Evolutionary conservation across 2,113 vertebrate genomes (phyloP), one percentile per base, ranked within the genome.

Genomic region (Nyctereutes procyonoides): DNA sequence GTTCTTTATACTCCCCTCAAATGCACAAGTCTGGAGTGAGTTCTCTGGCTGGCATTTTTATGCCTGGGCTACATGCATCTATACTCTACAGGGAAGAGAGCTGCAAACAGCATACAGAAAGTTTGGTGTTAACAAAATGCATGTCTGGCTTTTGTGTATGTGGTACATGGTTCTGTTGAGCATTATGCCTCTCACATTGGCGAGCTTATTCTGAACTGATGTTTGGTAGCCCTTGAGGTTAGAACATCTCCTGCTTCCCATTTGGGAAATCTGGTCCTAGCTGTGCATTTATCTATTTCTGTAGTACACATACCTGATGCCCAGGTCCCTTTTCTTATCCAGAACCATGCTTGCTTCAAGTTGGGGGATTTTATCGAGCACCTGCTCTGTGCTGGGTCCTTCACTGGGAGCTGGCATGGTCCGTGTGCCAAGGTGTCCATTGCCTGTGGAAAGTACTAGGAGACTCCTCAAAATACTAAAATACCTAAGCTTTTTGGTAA

Each of bases 401-500:
- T 32, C 32, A 1, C 14, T 2, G 22, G 94, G 30, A 53, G n/a
- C 73, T 51, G 87, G 24, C 28, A 3, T 2, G 0, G 20, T 22
- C 2, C 19, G 28, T 0, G 2, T 17, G 51, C 8, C 38, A 1
- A n/a, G 15, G 35, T 55, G 13, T 11, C 60, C 8, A 0, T 17
- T 43, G 13, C 74, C 35, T 5, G 6, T 17, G 20, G 53, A 35
- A 14, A 90, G 35, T 53, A 43, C 3, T 2, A 13, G 43, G 73
- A 90, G 60, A 81, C 12, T 35, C 56, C 2, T 2, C 43, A 73
- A 95, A 97, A 84, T 79, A 60, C 24, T 96, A 90, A 97, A 97
- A 98, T 4, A 58, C 86, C 73, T 93, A 81, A 89, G 58, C 55
- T 35, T 88, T 63, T 95, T 60, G 96, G 43, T 94, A 98, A 94